Evolutionary conservation across 2,888 invertebrate species (phyloP).

Genomic region (Hanleya hanleyi): DNA sequence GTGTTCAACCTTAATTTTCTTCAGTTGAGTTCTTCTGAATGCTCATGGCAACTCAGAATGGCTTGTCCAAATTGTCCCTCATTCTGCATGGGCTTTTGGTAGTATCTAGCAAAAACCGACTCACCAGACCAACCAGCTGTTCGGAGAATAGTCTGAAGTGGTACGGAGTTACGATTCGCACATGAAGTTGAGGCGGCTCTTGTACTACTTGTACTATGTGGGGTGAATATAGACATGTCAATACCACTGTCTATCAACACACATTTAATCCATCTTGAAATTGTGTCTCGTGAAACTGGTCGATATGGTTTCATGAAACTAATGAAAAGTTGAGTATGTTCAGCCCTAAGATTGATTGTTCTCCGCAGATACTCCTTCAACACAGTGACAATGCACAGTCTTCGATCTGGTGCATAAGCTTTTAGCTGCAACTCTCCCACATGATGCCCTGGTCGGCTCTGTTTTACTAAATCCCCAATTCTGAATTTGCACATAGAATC

Average conservation of each 20-base stretch:
- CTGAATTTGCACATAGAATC: conserved; percentile 6
- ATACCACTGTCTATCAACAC: conserved; percentile 25
- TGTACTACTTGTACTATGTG: conserved; percentile 29
- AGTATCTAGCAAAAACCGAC: conserved; percentile 5
- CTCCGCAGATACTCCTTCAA: conserved; percentile 17
- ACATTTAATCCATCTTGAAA: conserved; percentile 28
- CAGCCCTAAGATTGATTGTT: conserved; percentile 9
- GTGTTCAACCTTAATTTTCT: no score
- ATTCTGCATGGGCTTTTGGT: background rate
- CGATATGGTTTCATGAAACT: conserved; percentile 20
- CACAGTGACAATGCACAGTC: conserved; percentile 27
- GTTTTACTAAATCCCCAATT: conserved; percentile 31
- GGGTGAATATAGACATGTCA: conserved; percentile 18
- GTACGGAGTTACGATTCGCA: conserved; percentile 12
- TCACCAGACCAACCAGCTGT: conserved; percentile 28
- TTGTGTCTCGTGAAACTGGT: conserved; percentile 21
- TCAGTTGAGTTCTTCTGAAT: no score
- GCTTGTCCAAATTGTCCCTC: background rate
- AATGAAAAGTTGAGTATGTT: conserved; percentile 20
- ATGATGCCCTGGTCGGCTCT: conserved; percentile 28
- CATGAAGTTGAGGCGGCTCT: conserved; percentile 16
- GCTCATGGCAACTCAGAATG: no score
- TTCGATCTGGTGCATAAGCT: conserved; percentile 18
- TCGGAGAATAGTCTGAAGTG: conserved; percentile 21
- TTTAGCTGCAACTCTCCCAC: conserved; percentile 5